Conservation (phyloP, 2,797 vertebrate species). For the Bufotes viridis region DNA sequence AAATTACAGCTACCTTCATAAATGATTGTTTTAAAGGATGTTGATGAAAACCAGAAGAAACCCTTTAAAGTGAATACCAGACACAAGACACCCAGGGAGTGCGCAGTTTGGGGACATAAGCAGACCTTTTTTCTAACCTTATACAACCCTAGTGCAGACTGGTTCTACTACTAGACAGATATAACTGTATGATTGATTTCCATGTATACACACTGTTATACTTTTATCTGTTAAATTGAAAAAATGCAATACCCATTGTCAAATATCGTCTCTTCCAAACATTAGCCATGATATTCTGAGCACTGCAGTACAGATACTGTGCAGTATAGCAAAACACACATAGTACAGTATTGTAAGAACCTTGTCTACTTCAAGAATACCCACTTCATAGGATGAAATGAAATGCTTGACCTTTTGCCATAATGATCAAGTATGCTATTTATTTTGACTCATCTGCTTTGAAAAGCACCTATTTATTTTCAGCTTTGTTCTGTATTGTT, state of each 20-base stretch:
- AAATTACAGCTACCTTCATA: too few relatives aligned
- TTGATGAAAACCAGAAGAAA: too few relatives aligned
- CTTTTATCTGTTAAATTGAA: too few relatives aligned
- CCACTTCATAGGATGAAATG: background rate
- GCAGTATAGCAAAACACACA: background rate
- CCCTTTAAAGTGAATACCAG: background rate
- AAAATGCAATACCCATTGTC: too few relatives aligned
- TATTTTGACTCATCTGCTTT: constrained; percentile 8
- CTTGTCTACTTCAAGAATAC: background rate
- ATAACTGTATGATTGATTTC: too few relatives aligned
- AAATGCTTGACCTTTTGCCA: background rate
- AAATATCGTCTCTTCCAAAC: too few relatives aligned
- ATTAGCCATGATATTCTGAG: background rate
- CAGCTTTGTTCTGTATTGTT: background rate
- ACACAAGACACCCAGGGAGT: background rate
- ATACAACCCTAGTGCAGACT: too few relatives aligned
- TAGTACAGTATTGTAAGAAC: background rate
- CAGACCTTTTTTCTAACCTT: too few relatives aligned
- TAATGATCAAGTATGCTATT: background rate
- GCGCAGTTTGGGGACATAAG: too few relatives aligned
- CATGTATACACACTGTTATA: too few relatives aligned
- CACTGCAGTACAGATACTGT: background rate
- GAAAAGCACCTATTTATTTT: background rate
- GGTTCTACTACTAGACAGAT: too few relatives aligned
- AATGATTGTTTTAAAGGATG: too few relatives aligned